Percentiles rank a stretch among this genome's conserved stretches.
Conservation (phyloP, 2,888 invertebrate genomes). For the Epinotia ramella region DNA sequence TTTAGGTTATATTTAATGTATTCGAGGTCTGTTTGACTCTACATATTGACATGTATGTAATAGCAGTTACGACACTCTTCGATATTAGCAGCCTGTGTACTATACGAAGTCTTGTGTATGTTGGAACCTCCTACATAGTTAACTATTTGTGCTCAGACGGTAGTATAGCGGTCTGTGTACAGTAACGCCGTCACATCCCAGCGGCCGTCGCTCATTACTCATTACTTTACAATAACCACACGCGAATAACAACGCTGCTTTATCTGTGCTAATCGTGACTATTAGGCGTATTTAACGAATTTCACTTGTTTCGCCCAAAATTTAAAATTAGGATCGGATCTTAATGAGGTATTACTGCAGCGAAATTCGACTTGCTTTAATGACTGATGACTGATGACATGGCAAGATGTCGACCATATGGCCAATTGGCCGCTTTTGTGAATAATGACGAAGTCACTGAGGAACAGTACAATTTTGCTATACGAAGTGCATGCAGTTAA, state of each 20-base stretch:
- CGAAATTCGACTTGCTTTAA: too few relatives aligned
- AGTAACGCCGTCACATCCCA: constrained; percentile 63
- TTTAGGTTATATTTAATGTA: too few relatives aligned
- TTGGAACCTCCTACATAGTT: not conserved
- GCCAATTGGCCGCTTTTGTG: too few relatives aligned
- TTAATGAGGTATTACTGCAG: too few relatives aligned
- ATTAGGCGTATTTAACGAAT: not conserved
- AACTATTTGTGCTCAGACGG: not conserved
- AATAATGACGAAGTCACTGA: too few relatives aligned
- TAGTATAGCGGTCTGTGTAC: constrained; percentile 65
- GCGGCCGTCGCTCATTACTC: constrained; percentile 34
- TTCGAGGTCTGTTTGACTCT: not conserved
- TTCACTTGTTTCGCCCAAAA: not conserved
- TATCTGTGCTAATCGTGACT: constrained; percentile 14
- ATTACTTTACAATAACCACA: constrained; percentile 13
- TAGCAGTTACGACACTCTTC: not conserved
- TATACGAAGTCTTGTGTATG: too few relatives aligned
- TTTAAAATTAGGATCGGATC: not conserved
- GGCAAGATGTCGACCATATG: too few relatives aligned
- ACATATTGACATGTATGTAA: not conserved
- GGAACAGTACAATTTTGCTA: too few relatives aligned
- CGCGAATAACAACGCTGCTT: not conserved
- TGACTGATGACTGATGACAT: too few relatives aligned
- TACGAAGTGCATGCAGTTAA: too few relatives aligned
- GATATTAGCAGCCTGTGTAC: not conserved